Evolutionary conservation across 2,888 invertebrate species (phyloP), one percentile per base, ranked within the genome.

Genomic region (Megamerina dolium): DNA sequence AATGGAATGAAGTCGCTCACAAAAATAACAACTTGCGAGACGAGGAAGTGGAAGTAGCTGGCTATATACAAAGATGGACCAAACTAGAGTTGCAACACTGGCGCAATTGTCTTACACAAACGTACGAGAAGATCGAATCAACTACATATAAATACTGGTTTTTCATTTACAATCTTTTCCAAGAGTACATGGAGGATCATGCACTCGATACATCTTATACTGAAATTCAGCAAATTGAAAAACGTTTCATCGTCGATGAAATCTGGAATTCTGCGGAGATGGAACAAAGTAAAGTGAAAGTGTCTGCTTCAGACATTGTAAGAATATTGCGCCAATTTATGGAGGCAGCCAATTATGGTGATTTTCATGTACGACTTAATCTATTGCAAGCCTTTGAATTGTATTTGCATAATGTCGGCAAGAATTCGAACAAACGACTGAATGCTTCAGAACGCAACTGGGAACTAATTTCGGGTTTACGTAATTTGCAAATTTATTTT

Each of bases 1-100:
- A 92, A 58, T 96, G 95, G 96, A 91, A 96, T 66, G 82, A 85
- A 57, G 87, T 88, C 54, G 93, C 95, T 0, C 90, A 91, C 58
- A 81, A 79, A 52, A 85, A 84, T 5, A 90, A 95, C 46, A 89
- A 89, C 50, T 73, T 99, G 59, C 77, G 80, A 1, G 76, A 79
- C 1, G 77, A 87, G 46, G 80, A 89, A n/a, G 69, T 80, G 20
- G 77, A 78, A 20, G 75, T 97, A 2, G 87, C 87, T 0, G 79
- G 82, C 48, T 83, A 87, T 61, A 86, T 99, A 37, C 82, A 95
- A 35, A 77, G 81, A 37, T 99, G 95, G 95, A 80, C 96, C 45
- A 87, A 88, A 65, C 67, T 92, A 19, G 96, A 97, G 66, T 75
- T 97, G 56, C 78, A 80, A 44, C 82, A 85, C 59, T 96, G 95